A percentile compares a stretch with the other conserved stretches of the same genome.
These are phyloP conservation scores for Pachymerium ferrugineum DNA, from an alignment of 2,888 invertebrate genomes.

Conservation along the genomic window DNA sequence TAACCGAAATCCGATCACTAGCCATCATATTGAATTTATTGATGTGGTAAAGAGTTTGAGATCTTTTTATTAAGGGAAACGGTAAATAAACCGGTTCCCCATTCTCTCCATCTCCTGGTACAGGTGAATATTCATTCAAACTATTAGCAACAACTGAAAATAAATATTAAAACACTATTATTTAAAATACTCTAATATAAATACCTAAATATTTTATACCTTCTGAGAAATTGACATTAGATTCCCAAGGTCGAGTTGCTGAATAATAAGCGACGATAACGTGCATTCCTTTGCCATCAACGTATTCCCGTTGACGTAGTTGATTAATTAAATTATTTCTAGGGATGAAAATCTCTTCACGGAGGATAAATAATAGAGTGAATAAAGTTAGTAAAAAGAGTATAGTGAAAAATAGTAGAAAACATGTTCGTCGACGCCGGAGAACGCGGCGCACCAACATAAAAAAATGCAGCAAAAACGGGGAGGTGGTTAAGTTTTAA, in stretches of 20 bases:
- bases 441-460: background rate
- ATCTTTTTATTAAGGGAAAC: slow-evolving; percentile 65
- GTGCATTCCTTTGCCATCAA: slow-evolving; percentile 67
- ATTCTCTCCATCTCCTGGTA: slow-evolving; percentile 66
- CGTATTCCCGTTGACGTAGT: slow-evolving; percentile 58
- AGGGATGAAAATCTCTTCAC: background rate
- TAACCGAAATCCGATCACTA: slow-evolving; percentile 79
- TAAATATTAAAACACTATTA: too few species aligned
- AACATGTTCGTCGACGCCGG: background rate
- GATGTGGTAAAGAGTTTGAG: slow-evolving; percentile 72
- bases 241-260: slow-evolving; percentile 58
- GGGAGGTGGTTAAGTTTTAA: too few species aligned
- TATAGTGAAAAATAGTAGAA: background rate
- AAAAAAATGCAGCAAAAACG: background rate
- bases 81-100: slow-evolving; percentile 74
- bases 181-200: too few species aligned
- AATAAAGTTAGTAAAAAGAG: background rate
- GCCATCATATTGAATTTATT: slow-evolving; percentile 84
- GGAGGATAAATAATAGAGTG: background rate
- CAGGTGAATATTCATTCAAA: slow-evolving; percentile 69
- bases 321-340: background rate
- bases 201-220: too few species aligned
- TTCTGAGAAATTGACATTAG: slow-evolving; percentile 65
- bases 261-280: slow-evolving; percentile 85
- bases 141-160: slow-evolving; percentile 47